Evolutionary conservation across 2,113 vertebrate species (phyloP).

Genomic region (Limnothrissa miodon): DNA sequence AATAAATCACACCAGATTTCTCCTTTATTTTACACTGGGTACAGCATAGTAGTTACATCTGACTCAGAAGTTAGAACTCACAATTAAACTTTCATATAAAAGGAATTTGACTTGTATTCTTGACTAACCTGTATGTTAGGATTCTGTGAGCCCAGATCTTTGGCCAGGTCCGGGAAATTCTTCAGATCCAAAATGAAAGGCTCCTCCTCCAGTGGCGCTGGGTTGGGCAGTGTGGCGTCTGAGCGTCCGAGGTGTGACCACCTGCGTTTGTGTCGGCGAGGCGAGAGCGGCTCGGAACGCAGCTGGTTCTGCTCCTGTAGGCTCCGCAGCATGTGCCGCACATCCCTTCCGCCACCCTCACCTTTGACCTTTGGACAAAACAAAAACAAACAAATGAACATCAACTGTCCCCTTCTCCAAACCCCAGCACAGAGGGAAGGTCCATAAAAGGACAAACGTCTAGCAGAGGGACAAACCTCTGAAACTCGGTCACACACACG

Average conservation of each 20-base stretch:
- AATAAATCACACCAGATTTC: too few species aligned
- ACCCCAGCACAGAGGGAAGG: neutral
- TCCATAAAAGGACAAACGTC: slow-evolving; percentile 5
- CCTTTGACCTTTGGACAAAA: slow-evolving; percentile 58
- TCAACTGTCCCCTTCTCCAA: neutral
- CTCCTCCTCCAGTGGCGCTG: slow-evolving; percentile 45
- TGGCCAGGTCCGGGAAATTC: slow-evolving; percentile 79
- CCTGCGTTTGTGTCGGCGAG: slow-evolving; percentile 40
- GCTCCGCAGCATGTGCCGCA: slow-evolving; percentile 45
- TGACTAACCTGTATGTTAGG: slow-evolving; percentile 83
- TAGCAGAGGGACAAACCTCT: neutral
- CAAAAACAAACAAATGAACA: neutral
- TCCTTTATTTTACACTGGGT: too few species aligned
- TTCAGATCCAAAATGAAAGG: slow-evolving; percentile 79
- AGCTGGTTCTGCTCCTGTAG: slow-evolving; percentile 53
- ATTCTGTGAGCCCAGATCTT: slow-evolving; percentile 76
- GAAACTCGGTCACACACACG: neutral
- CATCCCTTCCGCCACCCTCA: slow-evolving; percentile 34
- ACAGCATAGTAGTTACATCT: too few species aligned
- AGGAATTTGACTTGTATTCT: neutral
- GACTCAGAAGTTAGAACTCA: too few species aligned
- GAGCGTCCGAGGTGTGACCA: slow-evolving; percentile 54
- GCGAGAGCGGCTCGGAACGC: slow-evolving; percentile 49
- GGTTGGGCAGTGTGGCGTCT: slow-evolving; percentile 33
- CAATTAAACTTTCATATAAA: too few species aligned